Percentiles rank a stretch among this genome's conserved stretches.
phyloP scores from a whole-genome alignment of 2,797 vertebrate genomes.

The Falco berigora region DNA sequence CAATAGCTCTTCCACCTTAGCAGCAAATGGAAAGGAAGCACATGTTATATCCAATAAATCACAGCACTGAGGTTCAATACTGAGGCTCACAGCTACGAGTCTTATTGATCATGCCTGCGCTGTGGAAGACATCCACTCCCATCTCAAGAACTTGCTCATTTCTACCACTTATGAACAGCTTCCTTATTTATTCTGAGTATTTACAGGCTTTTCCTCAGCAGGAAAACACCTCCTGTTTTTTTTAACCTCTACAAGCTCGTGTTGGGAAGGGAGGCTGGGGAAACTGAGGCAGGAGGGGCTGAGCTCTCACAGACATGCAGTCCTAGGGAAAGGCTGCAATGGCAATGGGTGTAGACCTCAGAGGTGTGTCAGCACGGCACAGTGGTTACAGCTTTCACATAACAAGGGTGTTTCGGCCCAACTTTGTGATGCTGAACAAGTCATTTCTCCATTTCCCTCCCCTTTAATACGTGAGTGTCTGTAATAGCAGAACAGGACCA shows the following conservation, averaged over 20 bases:
- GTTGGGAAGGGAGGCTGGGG: not conserved
- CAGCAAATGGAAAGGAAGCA: constrained; percentile 34
- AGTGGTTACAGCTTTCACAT: not conserved
- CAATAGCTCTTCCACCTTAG: not conserved
- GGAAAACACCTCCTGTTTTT: not conserved
- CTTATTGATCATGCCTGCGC: not conserved
- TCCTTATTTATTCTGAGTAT: not conserved
- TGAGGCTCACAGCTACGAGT: not conserved
- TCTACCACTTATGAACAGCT: not conserved
- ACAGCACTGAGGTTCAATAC: not conserved
- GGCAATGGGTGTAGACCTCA: not conserved
- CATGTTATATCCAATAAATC: constrained; percentile 26
- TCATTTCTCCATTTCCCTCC: not conserved
- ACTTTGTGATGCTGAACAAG: not conserved
- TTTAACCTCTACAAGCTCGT: rapidly evolving
- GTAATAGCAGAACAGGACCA: not conserved
- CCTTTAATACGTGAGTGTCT: not conserved
- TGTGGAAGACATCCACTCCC: not conserved
- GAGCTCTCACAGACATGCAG: not conserved
- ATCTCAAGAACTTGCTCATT: not conserved
- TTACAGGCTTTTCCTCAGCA: not conserved
- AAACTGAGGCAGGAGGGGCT: not conserved
- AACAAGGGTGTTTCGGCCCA: not conserved
- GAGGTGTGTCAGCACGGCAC: not conserved
- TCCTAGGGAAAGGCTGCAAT: not conserved